These are phyloP conservation scores for Anabacerthia variegaticeps DNA, from an alignment of 2,797 vertebrate genomes.

Conservation along the genomic window DNA sequence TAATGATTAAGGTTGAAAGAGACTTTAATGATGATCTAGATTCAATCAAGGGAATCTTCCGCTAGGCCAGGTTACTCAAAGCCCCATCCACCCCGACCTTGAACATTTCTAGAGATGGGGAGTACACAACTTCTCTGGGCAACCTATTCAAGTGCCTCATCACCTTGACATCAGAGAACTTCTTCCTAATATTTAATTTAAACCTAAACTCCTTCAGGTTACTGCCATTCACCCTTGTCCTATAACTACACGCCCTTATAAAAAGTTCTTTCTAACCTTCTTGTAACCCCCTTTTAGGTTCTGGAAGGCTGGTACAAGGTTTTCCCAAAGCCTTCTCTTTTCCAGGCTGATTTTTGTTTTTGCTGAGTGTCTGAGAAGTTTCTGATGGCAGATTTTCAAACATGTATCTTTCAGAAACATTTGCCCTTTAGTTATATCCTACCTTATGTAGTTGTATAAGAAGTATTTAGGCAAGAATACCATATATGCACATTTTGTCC, in stretches of 20 bases:
- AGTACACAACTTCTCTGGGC: background rate
- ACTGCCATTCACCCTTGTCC: background rate
- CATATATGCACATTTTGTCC: background rate
- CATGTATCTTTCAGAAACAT: background rate
- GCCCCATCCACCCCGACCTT: background rate
- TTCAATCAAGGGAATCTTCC: background rate
- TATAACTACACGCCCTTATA: background rate
- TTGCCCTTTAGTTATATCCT: background rate
- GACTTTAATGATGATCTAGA: background rate
- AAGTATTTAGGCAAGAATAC: background rate
- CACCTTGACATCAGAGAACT: background rate
- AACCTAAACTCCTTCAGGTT: background rate
- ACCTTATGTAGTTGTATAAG: background rate
- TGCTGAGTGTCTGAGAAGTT: background rate
- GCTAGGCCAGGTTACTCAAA: background rate
- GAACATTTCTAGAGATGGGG: background rate
- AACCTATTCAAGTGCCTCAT: background rate
- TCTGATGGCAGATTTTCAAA: background rate
- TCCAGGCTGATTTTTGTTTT: background rate
- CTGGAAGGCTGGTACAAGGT: background rate
- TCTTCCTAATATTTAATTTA: background rate
- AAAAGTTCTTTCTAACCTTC: background rate
- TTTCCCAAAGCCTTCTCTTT: background rate
- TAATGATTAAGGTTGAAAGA: background rate
- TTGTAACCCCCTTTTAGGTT: background rate